phyloP scores from a whole-genome alignment of 2,113 vertebrate genomes.

The Cavia porcellus region DNA sequence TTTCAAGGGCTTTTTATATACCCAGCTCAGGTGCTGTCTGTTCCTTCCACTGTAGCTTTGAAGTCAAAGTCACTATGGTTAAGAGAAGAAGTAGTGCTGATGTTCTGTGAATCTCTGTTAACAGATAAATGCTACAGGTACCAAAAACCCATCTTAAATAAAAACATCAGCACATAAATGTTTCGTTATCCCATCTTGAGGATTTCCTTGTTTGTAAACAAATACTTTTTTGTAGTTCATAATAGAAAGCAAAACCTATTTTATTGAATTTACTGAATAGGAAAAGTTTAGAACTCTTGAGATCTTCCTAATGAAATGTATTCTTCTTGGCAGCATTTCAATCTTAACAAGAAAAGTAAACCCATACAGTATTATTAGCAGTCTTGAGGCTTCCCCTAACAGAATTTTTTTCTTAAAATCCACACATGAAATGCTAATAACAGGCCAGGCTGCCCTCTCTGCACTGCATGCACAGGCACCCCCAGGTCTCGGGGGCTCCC shows the following conservation, averaged over 20 bases:
- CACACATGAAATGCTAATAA: not conserved
- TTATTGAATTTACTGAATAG: constrained; percentile 35
- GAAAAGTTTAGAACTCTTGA: constrained; percentile 2
- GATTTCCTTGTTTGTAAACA: constrained; percentile 57
- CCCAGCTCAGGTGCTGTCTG: not conserved
- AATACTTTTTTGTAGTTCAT: not conserved
- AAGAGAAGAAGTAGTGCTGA: not conserved
- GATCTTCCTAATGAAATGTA: constrained; percentile 25
- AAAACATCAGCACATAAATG: not conserved
- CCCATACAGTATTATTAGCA: constrained; percentile 29
- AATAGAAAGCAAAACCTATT: not conserved
- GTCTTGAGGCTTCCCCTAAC: constrained; percentile 16
- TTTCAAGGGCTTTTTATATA: not conserved
- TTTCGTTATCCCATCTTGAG: constrained; percentile 38
- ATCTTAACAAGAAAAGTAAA: constrained; percentile 51
- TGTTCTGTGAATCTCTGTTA: no score
- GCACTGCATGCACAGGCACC: accelerated
- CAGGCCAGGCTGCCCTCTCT: not conserved
- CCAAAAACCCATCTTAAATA: no score
- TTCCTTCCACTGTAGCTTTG: not conserved
- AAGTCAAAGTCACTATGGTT: constrained; percentile 16
- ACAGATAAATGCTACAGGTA: no score
- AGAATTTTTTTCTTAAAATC: not conserved
- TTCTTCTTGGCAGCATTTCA: constrained; percentile 47
- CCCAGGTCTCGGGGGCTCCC: not conserved